These are phyloP conservation scores for Andrena marginata DNA, from an alignment of 2,888 invertebrate genomes.

Conservation along the genomic window DNA sequence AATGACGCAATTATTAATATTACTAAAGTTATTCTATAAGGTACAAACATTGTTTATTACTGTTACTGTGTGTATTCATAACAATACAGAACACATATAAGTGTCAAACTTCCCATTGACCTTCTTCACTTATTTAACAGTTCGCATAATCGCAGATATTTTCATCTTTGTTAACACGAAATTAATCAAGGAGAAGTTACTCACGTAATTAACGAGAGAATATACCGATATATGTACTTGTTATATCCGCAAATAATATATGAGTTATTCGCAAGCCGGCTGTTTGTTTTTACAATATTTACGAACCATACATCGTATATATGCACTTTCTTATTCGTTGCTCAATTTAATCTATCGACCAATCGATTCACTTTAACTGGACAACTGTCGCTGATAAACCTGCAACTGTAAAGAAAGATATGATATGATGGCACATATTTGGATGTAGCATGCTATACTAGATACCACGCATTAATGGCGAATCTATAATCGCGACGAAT, in stretches of 20 bases:
- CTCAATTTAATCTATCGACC: neutral
- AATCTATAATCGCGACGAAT: conserved; percentile 20
- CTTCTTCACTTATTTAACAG: neutral
- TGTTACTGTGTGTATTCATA: no score
- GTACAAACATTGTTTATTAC: no score
- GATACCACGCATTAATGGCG: conserved; percentile 5
- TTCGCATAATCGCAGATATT: neutral
- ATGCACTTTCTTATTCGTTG: conserved; percentile 3
- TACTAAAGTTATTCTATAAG: no score
- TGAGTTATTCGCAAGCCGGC: neutral
- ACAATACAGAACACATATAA: no score
- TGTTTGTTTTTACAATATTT: neutral
- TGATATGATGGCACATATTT: no score
- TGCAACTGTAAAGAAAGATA: neutral
- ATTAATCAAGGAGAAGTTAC: neutral
- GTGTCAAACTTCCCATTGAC: neutral
- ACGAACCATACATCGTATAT: neutral
- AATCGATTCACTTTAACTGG: conserved; percentile 8
- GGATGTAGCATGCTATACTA: neutral
- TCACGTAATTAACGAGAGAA: neutral
- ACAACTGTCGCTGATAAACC: neutral
- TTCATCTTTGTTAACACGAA: neutral
- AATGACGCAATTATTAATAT: neutral
- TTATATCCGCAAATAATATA: neutral
- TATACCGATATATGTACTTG: neutral